Base-by-base conservation (phyloP, 2,888 invertebrate genomes). In the Drosophila differens region DNA sequence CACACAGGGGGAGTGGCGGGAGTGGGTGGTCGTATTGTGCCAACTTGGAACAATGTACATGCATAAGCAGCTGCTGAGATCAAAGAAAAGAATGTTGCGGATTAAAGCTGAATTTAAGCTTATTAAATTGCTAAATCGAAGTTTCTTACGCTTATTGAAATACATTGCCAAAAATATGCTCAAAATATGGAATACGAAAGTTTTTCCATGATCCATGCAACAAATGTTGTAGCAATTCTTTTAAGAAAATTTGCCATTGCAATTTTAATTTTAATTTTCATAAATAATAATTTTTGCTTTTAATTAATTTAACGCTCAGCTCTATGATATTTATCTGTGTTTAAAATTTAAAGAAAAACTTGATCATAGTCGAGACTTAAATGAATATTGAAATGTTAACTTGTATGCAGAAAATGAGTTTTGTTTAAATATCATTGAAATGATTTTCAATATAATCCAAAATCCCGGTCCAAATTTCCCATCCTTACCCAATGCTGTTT, bases 11-110 rank as follows among this genome's bases (percentile, higher is more conserved):
- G 53, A 22, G 33, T 10, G 32, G 41, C 1, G 12, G 30, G n/a
- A 25, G 1, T 28, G 39, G 10, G 16, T 22, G 25, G 25, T 16
- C 25, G 4, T 16, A 22, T 19, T 37, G 3, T n/a, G 51, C 9
- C n/a, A 35, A 10, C 33, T 49, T 44, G 51, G 65, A 70, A 60
- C 59, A 82, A 61, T 74, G 74, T 65, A 55, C 60, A 65, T 30
- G 81, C 81, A 80, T 83, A 81, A 83, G 35, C 74, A 76, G 75
- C 64, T 59, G 65, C 44, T 64, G 61, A 71, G 81, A 71, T 78
- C 64, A 67, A 61, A 78, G 80, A 37, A 47, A 44, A 64, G 25
- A 22, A 19, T 32, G 5, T 30, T 7, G 41, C 22, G 9, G 25
- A 47, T 47, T 25, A 47, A 47, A 47, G 47, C 25, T 4, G 52